phyloP scores from a whole-genome alignment of 2,797 vertebrate genomes.

The Karalla daura region DNA sequence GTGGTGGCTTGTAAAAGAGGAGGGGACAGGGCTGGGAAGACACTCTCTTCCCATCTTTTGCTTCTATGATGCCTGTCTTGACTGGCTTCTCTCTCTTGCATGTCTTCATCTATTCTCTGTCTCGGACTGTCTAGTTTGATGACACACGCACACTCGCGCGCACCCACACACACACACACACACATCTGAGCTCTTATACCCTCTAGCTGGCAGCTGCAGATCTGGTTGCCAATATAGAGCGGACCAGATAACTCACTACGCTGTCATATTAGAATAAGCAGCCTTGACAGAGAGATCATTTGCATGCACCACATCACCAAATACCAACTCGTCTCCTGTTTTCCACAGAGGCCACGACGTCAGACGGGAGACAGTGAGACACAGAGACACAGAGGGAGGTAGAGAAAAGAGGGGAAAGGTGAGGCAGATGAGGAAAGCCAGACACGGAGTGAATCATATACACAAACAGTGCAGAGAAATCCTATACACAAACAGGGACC shows the following conservation, averaged over 20 bases:
- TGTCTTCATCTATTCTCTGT: constrained; percentile 81
- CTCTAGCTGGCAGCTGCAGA: constrained; percentile 78
- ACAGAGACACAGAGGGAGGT: constrained; percentile 47
- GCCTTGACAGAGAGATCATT: constrained; percentile 85
- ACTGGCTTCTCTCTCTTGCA: constrained; percentile 72
- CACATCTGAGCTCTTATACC: constrained; percentile 60
- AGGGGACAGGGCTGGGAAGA: constrained; percentile 56
- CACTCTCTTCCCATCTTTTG: constrained; percentile 57
- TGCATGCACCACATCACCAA: constrained; percentile 83
- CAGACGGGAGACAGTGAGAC: constrained; percentile 64
- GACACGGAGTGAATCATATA: constrained; percentile 26
- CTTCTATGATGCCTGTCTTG: constrained; percentile 75
- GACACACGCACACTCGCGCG: constrained; percentile 32
- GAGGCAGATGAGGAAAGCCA: constrained; percentile 32
- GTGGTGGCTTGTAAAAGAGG: not conserved
- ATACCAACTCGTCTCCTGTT: constrained; percentile 77
- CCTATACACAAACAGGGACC: constrained; percentile 42
- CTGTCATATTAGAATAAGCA: constrained; percentile 86
- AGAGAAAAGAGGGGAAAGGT: constrained; percentile 34
- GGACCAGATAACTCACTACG: constrained; percentile 80
- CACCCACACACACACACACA: constrained; percentile 29
- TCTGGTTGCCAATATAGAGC: constrained; percentile 81
- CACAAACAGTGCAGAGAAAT: constrained; percentile 27
- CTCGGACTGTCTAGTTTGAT: constrained; percentile 75
- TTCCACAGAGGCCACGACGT: constrained; percentile 69